Conservation (phyloP, 2,113 vertebrate species). For the Chaetops frenatus region DNA sequence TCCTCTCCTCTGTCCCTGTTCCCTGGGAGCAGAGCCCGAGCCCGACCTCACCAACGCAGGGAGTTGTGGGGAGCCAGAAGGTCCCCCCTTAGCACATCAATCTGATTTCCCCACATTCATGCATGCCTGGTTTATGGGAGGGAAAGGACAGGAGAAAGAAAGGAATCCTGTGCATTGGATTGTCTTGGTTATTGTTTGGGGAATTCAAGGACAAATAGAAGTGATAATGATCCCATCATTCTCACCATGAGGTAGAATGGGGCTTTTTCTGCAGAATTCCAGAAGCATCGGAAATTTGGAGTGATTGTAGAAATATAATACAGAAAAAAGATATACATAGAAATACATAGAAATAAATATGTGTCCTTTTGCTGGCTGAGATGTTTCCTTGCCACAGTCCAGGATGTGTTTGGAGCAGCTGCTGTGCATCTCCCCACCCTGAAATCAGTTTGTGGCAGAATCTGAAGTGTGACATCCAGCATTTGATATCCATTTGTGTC, state of each 20-base stretch:
- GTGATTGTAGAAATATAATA: not conserved
- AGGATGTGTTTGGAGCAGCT: not conserved
- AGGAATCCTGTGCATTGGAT: not conserved
- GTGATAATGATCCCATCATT: not conserved
- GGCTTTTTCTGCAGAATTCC: not conserved
- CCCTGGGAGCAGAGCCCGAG: fast-evolving
- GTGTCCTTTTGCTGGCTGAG: not conserved
- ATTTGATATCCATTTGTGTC: not conserved
- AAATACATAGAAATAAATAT: not conserved
- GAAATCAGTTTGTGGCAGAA: not conserved
- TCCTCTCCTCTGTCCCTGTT: not conserved
- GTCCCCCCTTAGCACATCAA: not conserved
- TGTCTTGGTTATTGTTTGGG: not conserved
- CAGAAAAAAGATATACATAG: not conserved
- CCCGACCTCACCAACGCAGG: not conserved
- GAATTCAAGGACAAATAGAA: not conserved
- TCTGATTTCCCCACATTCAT: not conserved
- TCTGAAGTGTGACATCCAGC: not conserved
- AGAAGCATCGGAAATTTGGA: not conserved
- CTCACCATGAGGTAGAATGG: not conserved
- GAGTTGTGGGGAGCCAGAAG: not conserved
- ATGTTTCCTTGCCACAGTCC: fast-evolving
- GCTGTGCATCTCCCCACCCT: not conserved
- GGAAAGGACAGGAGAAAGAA: not conserved
- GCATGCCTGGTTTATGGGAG: not conserved